Conservation (phyloP, 2,888 invertebrate genomes). For the Eurois occulta region DNA sequence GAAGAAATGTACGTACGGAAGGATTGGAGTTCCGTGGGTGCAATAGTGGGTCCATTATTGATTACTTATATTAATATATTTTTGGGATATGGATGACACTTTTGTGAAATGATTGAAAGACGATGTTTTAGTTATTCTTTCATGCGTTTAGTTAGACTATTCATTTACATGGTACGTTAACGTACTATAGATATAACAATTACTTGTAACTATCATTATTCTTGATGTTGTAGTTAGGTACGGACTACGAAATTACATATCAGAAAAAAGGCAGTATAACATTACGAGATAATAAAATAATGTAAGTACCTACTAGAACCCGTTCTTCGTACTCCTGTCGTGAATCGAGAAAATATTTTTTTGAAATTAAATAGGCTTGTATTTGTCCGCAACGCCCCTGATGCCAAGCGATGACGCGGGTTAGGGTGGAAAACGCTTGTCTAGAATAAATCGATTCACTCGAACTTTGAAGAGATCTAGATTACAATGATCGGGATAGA, state of each 20-base stretch:
- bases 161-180: not conserved
- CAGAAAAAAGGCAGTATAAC: not conserved
- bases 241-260: not conserved
- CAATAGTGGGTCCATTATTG: slow-evolving; percentile 4
- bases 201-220: not conserved
- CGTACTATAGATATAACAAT: not conserved
- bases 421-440: not conserved
- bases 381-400: not conserved
- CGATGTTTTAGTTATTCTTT: not conserved
- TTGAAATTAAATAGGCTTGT: not conserved
- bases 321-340: not conserved
- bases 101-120: not conserved
- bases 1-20: not conserved
- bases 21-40: slow-evolving; percentile 10
- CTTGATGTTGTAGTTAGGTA: not conserved
- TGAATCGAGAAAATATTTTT: not conserved
- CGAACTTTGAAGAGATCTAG: not conserved
- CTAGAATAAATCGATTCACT: no score
- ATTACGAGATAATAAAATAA: slow-evolving; percentile 6
- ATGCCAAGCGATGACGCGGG: not conserved
- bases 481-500: not conserved
- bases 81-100: not conserved
- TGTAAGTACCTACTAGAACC: not conserved
- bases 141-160: not conserved
- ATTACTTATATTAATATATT: not conserved